A percentile compares a stretch with the other conserved stretches of the same genome.
phyloP scores from a whole-genome alignment of 2,888 invertebrate species.

The Eledona agricola region DNA sequence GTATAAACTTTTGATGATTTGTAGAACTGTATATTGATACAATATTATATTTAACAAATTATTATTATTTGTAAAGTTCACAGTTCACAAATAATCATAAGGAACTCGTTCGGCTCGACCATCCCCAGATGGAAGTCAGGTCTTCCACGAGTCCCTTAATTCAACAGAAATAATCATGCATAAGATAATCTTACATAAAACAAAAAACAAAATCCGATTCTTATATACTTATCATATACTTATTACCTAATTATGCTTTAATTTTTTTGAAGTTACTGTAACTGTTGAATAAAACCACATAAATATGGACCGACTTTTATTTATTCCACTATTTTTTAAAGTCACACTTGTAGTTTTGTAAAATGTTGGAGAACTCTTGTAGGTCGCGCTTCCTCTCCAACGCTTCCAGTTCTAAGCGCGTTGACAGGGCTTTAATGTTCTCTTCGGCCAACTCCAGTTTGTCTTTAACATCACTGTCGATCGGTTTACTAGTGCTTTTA shows the following conservation, averaged over 20 bases:
- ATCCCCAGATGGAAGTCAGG: too few species aligned
- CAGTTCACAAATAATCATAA: too few species aligned
- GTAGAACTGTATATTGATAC: conserved; percentile 31
- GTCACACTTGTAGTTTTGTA: conserved; percentile 37
- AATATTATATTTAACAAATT: conserved; percentile 26
- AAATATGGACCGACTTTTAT: neutral
- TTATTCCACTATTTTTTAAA: neutral
- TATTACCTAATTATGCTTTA: too few species aligned
- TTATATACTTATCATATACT: too few species aligned
- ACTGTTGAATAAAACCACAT: conserved; percentile 42
- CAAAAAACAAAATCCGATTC: too few species aligned
- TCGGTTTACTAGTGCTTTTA: conserved; percentile 1
- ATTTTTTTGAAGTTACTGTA: conserved; percentile 48
- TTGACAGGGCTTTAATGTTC: conserved; percentile 71
- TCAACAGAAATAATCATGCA: too few species aligned
- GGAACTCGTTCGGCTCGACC: too few species aligned
- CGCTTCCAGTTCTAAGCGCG: conserved; percentile 70
- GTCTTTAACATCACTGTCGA: conserved; percentile 41
- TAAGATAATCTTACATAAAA: too few species aligned
- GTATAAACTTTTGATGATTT: conserved; percentile 20
- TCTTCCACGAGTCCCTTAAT: too few species aligned
- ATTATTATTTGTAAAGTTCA: too few species aligned
- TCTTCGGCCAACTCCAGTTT: conserved; percentile 72
- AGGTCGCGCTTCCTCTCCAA: conserved; percentile 71
- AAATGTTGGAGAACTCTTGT: conserved; percentile 61